Evolutionary conservation across 2,888 invertebrate species (phyloP), one percentile per base, ranked within the genome.

Genomic region (Drosophila fulvimacula): DNA sequence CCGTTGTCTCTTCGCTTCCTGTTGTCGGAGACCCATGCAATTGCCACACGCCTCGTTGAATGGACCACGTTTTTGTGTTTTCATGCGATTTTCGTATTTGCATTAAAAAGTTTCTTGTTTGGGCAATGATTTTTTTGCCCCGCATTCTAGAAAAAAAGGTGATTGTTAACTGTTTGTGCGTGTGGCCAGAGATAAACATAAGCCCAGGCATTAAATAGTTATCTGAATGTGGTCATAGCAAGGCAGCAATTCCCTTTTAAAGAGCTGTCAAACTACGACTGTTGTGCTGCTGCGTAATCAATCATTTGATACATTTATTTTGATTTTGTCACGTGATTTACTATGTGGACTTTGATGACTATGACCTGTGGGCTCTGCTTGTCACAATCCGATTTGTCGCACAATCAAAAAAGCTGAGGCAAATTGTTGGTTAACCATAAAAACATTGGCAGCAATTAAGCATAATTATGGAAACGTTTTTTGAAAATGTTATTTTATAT

Each of bases 61-160:
- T 62, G 71, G 69, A 65, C 71, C 76, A 67, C 77, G 67, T 71
- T 70, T 66, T 66, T 72, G 71, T 79, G 81, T 77, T 79, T 84
- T 73, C 72, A 64, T 69, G 79, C 80, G 82, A 82, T 84, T 86
- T 81, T 82, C 81, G 80, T 75, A 85, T 85, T 85, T 85, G 85
- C 87, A 85, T 85, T 85, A 70, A 86, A 85, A 85, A 82, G 61
- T 85, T 86, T 75, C 70, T 49, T 69, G 79, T 76, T 76, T 73
- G 59, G 60, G 58, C 80, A 61, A 72, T 69, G 69, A 72, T 79
- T 82, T 79, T 74, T 63, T 64, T 19, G 2, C 44, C n/a, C 51
- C 17, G 15, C 44, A 13, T 34, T 55, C n/a, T n/a, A n/a, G n/a
- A n/a, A n/a, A n/a, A n/a, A n/a, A n/a, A n/a, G n/a, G n/a, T n/a